Base-by-base conservation (phyloP, 1,140 invertebrate genomes). In the Atopsyche davidsoni region DNA sequence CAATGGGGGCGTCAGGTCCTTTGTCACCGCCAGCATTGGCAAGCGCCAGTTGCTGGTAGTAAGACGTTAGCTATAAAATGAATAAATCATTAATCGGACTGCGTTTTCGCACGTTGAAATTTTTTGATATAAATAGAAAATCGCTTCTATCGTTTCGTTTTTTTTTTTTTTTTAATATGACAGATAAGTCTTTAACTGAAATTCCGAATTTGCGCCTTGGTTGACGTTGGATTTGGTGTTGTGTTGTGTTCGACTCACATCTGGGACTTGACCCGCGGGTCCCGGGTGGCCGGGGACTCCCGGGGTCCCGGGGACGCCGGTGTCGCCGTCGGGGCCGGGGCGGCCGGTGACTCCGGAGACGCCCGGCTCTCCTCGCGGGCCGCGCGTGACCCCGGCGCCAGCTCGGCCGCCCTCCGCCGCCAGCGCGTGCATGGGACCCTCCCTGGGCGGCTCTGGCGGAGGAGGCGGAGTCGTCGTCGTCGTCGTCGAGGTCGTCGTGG, bases 21-120 rank as follows among this genome's bases (percentile, higher is more conserved):
- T 91, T 90, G 58, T 89, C 86, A 4, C 81, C 77, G 34, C 77
- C 77, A 17, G 79, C 77, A 61, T 81, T 77, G 10, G 81, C 78
- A 19, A 77, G 59, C 4, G 79, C 75, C 17, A 85, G 63, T 71
- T 85, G 81, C 58, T 79, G 73, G 57, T 83, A 77, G 61, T 81
- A 85, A 18, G 73, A 54, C 2, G 78, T 72, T 10, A 81, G 61
- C 74, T 78, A 57, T 58, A 53, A 71, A 55, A 54, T 28, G 53
- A 47, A 54, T 48, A 24, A 22, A 9, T 53, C 66, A 64, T 23
- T 66, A 62, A 25, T 69, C 55, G 46, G 70, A 71, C n/a, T 63
- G n/a, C n/a, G n/a, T n/a, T n/a, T n/a, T n/a, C n/a, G n/a, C n/a
- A n/a, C n/a, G n/a, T n/a, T n/a, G n/a, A n/a, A n/a, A n/a, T n/a